Evolutionary conservation across 2,888 invertebrate genomes (phyloP), one percentile per base, ranked within the genome.

Genomic region (Agrochola macilenta): DNA sequence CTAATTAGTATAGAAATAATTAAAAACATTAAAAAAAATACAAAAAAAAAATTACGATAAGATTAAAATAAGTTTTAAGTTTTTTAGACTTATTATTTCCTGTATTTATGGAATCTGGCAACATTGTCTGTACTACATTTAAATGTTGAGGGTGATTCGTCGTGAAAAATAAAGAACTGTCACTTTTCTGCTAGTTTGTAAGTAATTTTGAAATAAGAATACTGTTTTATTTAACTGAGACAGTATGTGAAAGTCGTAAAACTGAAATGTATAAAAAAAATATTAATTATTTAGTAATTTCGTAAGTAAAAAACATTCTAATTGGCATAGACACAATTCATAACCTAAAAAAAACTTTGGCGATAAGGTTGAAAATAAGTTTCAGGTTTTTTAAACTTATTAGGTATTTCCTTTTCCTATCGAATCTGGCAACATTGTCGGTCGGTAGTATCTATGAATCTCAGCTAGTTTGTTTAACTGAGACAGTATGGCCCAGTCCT

Each of bases 51-150:
- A 30, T n/a, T 14, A 17, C 4, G n/a, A 35, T 74, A 46, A 11
- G 46, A 23, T 58, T 49, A 20, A 64, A 58, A 49, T 58, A 39
- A 65, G 49, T 39, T 65, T 68, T 60, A 5, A 46, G 17, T 64
- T 76, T 35, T 58, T 58, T n/a, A 52, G 2, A 58, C 17, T 49
- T 58, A 39, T 49, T 57, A 39, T 58, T 76, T 49, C 9, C 57
- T 11, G 30, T 35, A 14, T 5, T 2, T 12, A 46, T 3, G 4
- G 12, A 49, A 35, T 9, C 23, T 23, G 17, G 2, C 8, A 39
- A 5, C 43, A 54, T 30, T 43, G 30, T 17, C 20, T 30, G 5
- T 26, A 20, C 8, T 30, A 30, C 0, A 2, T 23, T 30, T 8
- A 66, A 26, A 20, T 20, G 65, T 20, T 39, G 26, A 46, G 26